phyloP scores from a whole-genome alignment of 2,113 vertebrate species.

The Cyanoramphus novaezelandiae region DNA sequence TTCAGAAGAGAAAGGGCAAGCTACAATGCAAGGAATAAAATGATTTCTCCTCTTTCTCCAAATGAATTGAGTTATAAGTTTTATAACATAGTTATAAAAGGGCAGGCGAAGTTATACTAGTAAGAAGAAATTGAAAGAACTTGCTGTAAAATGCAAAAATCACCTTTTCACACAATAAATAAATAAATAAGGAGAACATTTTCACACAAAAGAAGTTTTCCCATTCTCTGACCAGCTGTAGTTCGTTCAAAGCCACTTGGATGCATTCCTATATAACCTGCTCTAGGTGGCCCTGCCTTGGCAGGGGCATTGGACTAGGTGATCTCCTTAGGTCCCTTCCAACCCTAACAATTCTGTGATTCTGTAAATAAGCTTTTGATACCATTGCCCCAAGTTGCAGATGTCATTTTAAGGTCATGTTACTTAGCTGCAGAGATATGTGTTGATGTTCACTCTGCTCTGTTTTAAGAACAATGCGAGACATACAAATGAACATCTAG shows the following conservation, averaged over 20 bases:
- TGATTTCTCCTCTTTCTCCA: not conserved
- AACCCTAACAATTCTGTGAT: not conserved
- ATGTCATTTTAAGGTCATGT: not conserved
- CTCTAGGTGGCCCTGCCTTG: not conserved
- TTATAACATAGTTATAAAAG: not conserved
- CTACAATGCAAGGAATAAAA: not conserved
- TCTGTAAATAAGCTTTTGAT: not conserved
- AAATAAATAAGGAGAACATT: not conserved
- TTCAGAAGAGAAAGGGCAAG: not conserved
- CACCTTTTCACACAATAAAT: not conserved
- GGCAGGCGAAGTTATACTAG: not conserved
- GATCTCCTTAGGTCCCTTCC: not conserved
- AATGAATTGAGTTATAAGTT: not conserved
- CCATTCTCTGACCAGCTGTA: not conserved
- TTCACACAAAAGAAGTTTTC: not conserved
- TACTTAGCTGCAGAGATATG: not conserved
- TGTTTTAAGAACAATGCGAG: not conserved
- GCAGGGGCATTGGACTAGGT: not conserved
- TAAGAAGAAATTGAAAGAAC: not conserved
- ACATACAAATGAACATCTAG: not conserved
- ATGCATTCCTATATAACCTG: not conserved
- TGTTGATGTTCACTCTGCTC: too few species aligned
- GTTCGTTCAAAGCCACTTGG: not conserved
- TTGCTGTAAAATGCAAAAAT: not conserved
- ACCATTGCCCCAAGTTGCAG: not conserved